Conservation (phyloP, 2,797 vertebrate genomes). For the Bovichtus variegatus region DNA sequence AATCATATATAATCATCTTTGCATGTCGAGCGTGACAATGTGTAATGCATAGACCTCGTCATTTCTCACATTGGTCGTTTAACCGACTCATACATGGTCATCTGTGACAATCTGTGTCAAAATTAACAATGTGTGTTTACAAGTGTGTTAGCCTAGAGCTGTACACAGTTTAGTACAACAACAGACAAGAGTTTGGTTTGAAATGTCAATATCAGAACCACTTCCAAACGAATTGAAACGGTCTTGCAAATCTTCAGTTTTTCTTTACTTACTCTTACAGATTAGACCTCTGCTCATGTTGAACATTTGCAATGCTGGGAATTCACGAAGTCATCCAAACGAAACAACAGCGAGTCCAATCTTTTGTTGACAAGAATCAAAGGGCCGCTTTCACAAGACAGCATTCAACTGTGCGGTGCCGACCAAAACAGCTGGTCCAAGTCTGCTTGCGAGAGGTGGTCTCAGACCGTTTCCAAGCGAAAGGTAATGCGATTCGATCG, state of each 20-base stretch:
- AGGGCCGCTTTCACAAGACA: neutral
- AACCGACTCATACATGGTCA: neutral
- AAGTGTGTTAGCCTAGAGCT: neutral
- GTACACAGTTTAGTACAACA: neutral
- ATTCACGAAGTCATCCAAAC: neutral
- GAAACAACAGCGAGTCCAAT: neutral
- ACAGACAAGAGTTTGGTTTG: neutral
- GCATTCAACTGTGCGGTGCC: neutral
- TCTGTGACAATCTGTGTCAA: neutral
- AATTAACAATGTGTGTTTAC: neutral
- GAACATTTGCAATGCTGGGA: too few relatives aligned
- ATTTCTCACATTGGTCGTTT: neutral
- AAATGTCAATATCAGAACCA: neutral
- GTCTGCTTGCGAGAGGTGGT: neutral
- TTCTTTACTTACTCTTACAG: neutral
- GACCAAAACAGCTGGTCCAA: neutral
- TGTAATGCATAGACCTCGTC: neutral
- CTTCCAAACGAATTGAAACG: neutral
- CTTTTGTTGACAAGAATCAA: neutral
- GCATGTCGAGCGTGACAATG: neutral
- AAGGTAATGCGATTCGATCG: too few relatives aligned
- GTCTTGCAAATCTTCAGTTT: neutral
- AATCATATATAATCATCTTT: neutral
- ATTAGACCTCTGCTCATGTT: neutral
- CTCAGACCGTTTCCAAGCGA: too few relatives aligned